Evolutionary conservation across 2,888 invertebrate genomes (phyloP), one percentile per base, ranked within the genome.

Genomic region (Gastracanthus pulcherrimus): DNA sequence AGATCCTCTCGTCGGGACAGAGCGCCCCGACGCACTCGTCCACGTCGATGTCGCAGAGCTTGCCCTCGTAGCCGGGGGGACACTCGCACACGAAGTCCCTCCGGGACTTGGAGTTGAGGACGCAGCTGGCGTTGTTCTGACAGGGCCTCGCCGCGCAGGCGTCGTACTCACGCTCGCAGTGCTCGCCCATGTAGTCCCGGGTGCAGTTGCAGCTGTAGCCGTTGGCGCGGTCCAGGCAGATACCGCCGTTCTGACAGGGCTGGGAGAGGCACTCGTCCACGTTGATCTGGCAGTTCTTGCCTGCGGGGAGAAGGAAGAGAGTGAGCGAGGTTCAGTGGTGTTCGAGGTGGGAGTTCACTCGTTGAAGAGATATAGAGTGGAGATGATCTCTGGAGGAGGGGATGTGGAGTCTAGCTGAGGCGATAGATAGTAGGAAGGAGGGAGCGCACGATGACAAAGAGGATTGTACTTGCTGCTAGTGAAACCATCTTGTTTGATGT

Each of bases 11-110:
- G 41, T 92, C 89, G 1, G 93, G 92, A 86, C 94, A 94, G 48
- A 88, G 88, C 19, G 92, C 91, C 70, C 92, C 92, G n/a, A 91
- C 82, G 89, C 96, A 95, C 86, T 96, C 95, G 91, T 96, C 94
- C 29, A 94, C 93, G 87, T 95, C 93, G 81, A 91, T 90, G 86
- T 96, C 95, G 92, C 96, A 96, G 23, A 91, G 87, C 58, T 92
- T 90, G 31, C 96, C 96, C 84, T 94, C 93, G 92, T 93, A 96
- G 41, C 96, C 96, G 64, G 92, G 89, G 19, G 92, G 92, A 90
- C 96, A 96, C 80, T 93, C 93, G 92, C 96, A 96, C 26, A 92
- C 90, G 87, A 92, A 94, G 55, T 93, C 93, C 4, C 91, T 91
- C 64, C 90, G 92, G 31, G 92, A 93, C 16, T 89, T 86, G 4